Percentiles rank a stretch among this genome's conserved stretches.
phyloP scores from a whole-genome alignment of 2,113 vertebrate species.

The Deroptyus accipitrinus region DNA sequence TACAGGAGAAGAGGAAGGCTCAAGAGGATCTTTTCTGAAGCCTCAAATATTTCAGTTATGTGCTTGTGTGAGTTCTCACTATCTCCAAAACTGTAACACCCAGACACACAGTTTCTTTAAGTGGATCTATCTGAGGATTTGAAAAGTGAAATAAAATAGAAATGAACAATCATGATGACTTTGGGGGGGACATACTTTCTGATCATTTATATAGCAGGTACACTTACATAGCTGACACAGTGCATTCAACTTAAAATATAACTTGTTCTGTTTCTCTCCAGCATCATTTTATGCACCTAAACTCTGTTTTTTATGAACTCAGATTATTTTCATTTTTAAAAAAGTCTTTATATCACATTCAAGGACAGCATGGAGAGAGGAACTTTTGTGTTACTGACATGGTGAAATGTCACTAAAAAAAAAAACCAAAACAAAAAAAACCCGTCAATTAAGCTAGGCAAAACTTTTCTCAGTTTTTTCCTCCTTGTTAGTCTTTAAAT shows the following conservation, averaged over 20 bases:
- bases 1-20: not conserved
- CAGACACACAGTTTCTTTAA: not conserved
- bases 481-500: not conserved
- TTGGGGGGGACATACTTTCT: not conserved
- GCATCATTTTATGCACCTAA: not conserved
- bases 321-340: not conserved
- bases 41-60: not conserved
- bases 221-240: rapidly evolving
- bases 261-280: not conserved
- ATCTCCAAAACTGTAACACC: not conserved
- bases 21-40: not conserved
- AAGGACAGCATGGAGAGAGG: not conserved
- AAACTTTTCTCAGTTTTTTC: not conserved
- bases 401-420: not conserved
- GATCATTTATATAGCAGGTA: not conserved
- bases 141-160: not conserved
- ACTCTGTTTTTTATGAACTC: not conserved
- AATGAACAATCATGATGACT: not conserved
- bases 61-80: not conserved
- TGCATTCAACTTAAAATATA: not conserved
- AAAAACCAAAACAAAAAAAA: too few relatives aligned
- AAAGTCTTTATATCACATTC: not conserved
- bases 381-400: not conserved
- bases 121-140: not conserved
- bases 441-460: too few relatives aligned